Conservation (phyloP, 2,113 vertebrate genomes). For the Hemibagrus wyckioides region DNA sequence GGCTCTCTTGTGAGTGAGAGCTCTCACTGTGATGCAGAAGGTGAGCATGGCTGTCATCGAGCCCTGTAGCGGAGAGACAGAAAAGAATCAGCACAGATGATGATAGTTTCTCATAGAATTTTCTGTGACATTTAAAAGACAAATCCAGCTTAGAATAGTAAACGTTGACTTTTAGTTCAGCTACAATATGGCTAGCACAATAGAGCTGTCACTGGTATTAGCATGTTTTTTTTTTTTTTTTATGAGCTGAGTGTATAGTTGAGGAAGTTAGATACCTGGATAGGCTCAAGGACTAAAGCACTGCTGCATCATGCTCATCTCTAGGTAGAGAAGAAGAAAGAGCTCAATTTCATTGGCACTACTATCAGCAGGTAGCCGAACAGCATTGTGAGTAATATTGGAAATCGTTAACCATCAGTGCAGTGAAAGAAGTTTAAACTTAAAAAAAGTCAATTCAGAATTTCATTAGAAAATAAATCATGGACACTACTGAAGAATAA, state of each 20-base stretch:
- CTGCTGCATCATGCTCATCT: background rate
- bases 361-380: background rate
- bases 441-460: background rate
- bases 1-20: no score
- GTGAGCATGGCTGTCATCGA: no score
- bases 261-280: background rate
- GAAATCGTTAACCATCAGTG: background rate
- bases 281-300: background rate
- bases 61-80: no score
- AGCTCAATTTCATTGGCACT: background rate
- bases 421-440: background rate
- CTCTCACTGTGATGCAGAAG: no score
- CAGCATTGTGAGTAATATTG: background rate
- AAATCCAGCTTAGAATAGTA: background rate
- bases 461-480: background rate
- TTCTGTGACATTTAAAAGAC: background rate
- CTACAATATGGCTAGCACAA: background rate
- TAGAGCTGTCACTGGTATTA: background rate
- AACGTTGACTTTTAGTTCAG: background rate
- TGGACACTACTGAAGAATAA: background rate
- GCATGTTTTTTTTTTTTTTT: background rate
- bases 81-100: background rate
- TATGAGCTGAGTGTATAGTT: background rate
- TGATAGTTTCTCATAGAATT: background rate
- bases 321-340: background rate